Evolutionary conservation across 2,797 vertebrate genomes (phyloP), one percentile per base, ranked within the genome.

Genomic region (Poeciliopsis infans): DNA sequence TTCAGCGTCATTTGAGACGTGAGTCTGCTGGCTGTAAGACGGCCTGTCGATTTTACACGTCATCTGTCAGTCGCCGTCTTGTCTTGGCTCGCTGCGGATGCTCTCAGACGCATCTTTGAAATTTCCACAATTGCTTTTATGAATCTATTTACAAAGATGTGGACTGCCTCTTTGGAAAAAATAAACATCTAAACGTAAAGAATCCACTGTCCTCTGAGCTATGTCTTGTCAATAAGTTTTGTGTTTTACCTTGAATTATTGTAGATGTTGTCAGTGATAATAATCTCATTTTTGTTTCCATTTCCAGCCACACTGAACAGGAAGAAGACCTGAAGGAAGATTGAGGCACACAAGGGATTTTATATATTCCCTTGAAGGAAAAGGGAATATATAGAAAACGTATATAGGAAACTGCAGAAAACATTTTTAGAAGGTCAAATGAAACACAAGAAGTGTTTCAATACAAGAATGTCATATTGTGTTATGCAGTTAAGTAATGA

Each of bases 41-140:
- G 18, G 59, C 59, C 31, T 64, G 33, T 64, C 33, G 33, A 64
- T 64, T 83, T 76, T 69, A 57, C 68, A 76, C 77, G 76, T 53
- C 64, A 72, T 66, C 76, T 79, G 83, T 82, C 85, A 76, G 36
- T 74, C 74, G 78, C 76, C 12, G 31, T 66, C 59, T 64, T 43
- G 78, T 79, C 78, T 85, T 61, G 57, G 70, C 75, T 18, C 83
- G 77, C 66, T 74, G 75, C 78, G 36, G 36, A 66, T 57, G 53
- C 49, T 51, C 74, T 70, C 76, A 49, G 18, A 59, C 45, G 57
- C 31, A 41, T 76, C 70, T 77, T 47, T 70, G 69, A 69, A 76
- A 77, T 79, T 39, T 31, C 33, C 5, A 66, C 59, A 46, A 28
- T 77, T 73, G 28, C n/a, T 80, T 25, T 72, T 72, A 83, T 79